A percentile compares a stretch with the other conserved stretches of the same genome.
Conservation (phyloP, 2,888 invertebrate genomes). For the Torymus texanus region DNA sequence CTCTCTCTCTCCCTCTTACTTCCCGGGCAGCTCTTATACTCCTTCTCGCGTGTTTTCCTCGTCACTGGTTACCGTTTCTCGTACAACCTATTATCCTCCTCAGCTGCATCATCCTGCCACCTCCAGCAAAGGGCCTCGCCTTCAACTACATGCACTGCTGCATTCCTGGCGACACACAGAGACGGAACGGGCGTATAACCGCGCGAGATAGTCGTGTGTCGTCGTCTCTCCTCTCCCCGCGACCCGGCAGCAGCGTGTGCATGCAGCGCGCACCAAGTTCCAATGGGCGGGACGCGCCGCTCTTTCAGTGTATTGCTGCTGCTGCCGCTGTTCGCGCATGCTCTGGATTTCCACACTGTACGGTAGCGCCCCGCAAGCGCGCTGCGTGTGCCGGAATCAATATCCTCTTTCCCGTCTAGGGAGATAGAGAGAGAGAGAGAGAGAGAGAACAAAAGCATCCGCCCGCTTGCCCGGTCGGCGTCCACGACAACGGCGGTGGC, state of each 20-base stretch:
- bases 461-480: too few relatives aligned
- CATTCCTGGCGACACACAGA: too few relatives aligned
- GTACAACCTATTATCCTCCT: too few relatives aligned
- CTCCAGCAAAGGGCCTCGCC: conserved; percentile 19
- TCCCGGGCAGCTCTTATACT: too few relatives aligned
- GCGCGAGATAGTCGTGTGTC: too few relatives aligned
- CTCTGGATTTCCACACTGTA: neutral
- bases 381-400: conserved; percentile 30
- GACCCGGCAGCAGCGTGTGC: neutral
- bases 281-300: conserved; percentile 19
- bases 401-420: conserved; percentile 31
- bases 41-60: too few relatives aligned
- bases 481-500: neutral
- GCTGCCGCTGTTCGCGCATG: conserved; percentile 12
- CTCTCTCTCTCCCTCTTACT: too few relatives aligned
- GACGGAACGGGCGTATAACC: too few relatives aligned
- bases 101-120: too few relatives aligned
- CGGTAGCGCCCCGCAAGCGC: too few relatives aligned
- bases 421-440: neutral
- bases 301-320: neutral
- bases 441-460: neutral
- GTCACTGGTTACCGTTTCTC: too few relatives aligned
- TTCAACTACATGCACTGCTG: neutral
- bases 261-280: neutral
- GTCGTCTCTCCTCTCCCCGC: neutral